Conservation (phyloP, 2,113 vertebrate species). For the Rhodinocichla rosea region DNA sequence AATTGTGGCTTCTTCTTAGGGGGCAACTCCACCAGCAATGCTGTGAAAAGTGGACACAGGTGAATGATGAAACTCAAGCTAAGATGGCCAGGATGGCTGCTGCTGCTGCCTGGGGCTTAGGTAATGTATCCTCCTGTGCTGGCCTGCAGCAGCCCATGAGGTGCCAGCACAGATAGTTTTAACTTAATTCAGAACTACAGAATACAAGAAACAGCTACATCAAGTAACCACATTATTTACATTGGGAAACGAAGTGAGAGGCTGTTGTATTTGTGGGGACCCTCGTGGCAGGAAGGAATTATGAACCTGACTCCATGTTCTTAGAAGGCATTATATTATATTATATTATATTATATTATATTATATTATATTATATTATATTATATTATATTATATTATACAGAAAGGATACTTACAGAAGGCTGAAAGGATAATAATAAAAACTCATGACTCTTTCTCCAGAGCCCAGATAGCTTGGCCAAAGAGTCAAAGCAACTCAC, state of each 20-base stretch:
- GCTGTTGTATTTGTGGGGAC: too few species aligned
- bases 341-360: too few species aligned
- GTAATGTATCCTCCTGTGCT: constrained; percentile 66
- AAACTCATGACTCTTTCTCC: too few species aligned
- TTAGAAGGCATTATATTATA: too few species aligned
- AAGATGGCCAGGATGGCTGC: constrained; percentile 99
- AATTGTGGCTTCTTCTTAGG: constrained; percentile 71
- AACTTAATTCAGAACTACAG: neutral
- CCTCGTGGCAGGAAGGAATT: too few species aligned
- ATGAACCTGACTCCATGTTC: too few species aligned
- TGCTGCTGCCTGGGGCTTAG: constrained; percentile 96
- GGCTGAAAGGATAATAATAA: too few species aligned
- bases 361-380: too few species aligned
- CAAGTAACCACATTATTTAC: neutral
- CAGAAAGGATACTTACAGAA: too few species aligned
- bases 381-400: too few species aligned
- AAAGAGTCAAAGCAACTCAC: too few species aligned
- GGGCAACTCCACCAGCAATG: constrained; percentile 98
- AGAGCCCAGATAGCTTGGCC: too few species aligned
- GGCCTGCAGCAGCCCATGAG: neutral
- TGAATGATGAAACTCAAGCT: constrained; percentile 94
- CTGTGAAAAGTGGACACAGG: constrained; percentile 97
- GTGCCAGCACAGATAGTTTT: neutral
- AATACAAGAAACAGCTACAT: neutral
- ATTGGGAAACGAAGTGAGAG: neutral